A percentile compares a stretch with the other conserved stretches of the same genome.
Conservation (phyloP, 92 coral and sea anemone genomes). For the Epizoanthus rinbou region DNA sequence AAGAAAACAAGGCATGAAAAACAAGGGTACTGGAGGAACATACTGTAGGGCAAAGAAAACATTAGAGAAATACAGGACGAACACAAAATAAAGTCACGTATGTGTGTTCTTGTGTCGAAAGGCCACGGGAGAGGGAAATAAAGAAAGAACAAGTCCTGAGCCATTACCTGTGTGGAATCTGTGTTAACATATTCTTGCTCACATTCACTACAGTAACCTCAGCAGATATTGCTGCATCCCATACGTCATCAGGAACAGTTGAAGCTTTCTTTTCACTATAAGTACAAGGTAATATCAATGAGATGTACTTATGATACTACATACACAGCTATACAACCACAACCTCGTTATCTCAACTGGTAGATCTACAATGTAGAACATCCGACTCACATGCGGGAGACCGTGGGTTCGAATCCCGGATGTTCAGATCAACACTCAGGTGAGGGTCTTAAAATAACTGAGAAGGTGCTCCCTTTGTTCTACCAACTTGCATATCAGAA, state of each 20-base stretch:
- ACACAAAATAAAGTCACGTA: background rate
- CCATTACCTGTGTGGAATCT: constrained; percentile 70
- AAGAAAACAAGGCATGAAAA: no score
- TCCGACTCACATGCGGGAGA: no score
- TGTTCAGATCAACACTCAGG: no score
- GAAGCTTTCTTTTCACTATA: constrained; percentile 71
- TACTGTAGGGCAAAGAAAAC: background rate
- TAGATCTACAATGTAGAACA: no score
- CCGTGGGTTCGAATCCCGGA: no score
- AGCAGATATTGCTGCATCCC: constrained; percentile 72
- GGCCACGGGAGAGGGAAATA: background rate
- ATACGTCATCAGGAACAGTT: constrained; percentile 80
- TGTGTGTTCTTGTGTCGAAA: no score
- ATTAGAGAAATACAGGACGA: background rate
- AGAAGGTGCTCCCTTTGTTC: no score
- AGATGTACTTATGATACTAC: background rate
- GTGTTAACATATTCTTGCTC: constrained; percentile 77
- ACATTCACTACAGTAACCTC: constrained; percentile 74
- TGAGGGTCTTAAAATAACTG: no score
- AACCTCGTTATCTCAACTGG: no score
- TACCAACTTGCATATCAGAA: no score
- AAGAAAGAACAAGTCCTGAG: background rate
- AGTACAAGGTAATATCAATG: background rate
- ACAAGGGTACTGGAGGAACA: background rate
- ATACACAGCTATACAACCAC: background rate